phyloP scores from a whole-genome alignment of 2,888 invertebrate genomes.

The Scotopteryx bipunctaria region DNA sequence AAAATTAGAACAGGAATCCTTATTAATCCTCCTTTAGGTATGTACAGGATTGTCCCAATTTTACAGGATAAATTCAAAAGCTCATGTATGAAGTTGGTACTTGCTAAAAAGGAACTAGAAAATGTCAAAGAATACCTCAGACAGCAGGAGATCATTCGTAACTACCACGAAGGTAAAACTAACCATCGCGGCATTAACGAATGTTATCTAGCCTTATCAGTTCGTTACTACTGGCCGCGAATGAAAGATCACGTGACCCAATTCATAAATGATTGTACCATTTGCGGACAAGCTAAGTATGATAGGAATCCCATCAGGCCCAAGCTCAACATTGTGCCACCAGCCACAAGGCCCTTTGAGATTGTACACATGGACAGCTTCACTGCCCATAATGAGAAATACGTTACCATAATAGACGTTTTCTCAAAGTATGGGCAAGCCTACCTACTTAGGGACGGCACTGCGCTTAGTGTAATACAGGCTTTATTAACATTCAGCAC shows the following conservation, averaged over 20 bases:
- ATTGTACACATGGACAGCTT: slow-evolving; percentile 36
- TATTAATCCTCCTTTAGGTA: slow-evolving; percentile 27
- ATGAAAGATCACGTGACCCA: slow-evolving; percentile 39
- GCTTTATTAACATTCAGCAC: slow-evolving; percentile 27
- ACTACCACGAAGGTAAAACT: slow-evolving; percentile 42
- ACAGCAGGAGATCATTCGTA: slow-evolving; percentile 39
- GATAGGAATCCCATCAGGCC: slow-evolving; percentile 32
- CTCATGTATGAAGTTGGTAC: slow-evolving; percentile 35
- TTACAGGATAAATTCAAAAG: slow-evolving; percentile 36
- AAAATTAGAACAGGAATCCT: slow-evolving; percentile 38
- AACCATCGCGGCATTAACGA: slow-evolving; percentile 41
- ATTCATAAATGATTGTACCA: slow-evolving; percentile 30
- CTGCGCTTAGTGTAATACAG: slow-evolving; percentile 32
- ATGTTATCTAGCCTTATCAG: slow-evolving; percentile 25
- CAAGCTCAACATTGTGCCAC: slow-evolving; percentile 29
- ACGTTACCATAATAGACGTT: slow-evolving; percentile 30
- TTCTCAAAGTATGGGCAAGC: slow-evolving; percentile 37
- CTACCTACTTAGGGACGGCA: slow-evolving; percentile 27
- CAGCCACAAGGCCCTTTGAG: slow-evolving; percentile 39
- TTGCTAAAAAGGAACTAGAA: slow-evolving; percentile 35
- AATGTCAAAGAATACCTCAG: slow-evolving; percentile 36
- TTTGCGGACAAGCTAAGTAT: slow-evolving; percentile 39
- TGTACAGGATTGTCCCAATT: slow-evolving; percentile 36
- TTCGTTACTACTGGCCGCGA: slow-evolving; percentile 33
- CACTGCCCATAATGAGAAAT: slow-evolving; percentile 33